These are phyloP conservation scores for Cephus nigrinus DNA, from an alignment of 2,888 invertebrate genomes.

Conservation along the genomic window DNA sequence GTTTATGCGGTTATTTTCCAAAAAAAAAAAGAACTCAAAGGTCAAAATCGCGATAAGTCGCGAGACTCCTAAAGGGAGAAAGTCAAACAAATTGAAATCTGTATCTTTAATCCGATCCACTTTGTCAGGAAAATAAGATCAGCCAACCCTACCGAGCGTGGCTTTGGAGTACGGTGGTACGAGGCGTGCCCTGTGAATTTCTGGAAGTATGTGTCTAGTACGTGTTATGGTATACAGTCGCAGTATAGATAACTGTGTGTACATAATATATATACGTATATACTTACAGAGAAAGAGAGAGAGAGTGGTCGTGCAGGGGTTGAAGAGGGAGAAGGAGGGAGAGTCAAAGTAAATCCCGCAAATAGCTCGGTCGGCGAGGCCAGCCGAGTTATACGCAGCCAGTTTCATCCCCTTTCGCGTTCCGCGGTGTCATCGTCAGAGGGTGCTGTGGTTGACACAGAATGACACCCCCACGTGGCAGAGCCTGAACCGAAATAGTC, in stretches of 20 bases:
- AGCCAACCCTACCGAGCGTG: constrained; percentile 40
- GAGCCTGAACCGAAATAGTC: neutral
- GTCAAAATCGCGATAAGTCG: neutral
- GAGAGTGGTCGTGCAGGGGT: neutral
- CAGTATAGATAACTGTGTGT: neutral
- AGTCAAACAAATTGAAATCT: constrained; percentile 54
- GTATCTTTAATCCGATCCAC: constrained; percentile 55
- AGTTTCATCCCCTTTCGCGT: constrained; percentile 61
- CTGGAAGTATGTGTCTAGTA: neutral
- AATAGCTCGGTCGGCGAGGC: constrained; percentile 46
- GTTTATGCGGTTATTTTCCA: neutral
- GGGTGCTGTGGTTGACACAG: constrained; percentile 65
- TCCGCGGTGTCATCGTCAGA: constrained; percentile 65
- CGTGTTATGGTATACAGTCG: neutral
- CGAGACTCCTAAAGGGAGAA: constrained; percentile 4
- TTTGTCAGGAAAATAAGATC: constrained; percentile 55
- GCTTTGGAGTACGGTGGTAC: constrained; percentile 31
- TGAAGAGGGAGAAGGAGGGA: neutral
- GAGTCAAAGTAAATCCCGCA: constrained; percentile 44
- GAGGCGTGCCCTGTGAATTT: neutral
- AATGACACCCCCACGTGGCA: constrained; percentile 54
- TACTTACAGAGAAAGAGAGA: too few relatives aligned
- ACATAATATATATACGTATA: neutral
- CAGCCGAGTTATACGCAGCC: constrained; percentile 49
- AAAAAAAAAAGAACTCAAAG: neutral